Evolutionary conservation across 1,140 invertebrate species (phyloP).

Genomic region (Drosophila nigromelanica): DNA sequence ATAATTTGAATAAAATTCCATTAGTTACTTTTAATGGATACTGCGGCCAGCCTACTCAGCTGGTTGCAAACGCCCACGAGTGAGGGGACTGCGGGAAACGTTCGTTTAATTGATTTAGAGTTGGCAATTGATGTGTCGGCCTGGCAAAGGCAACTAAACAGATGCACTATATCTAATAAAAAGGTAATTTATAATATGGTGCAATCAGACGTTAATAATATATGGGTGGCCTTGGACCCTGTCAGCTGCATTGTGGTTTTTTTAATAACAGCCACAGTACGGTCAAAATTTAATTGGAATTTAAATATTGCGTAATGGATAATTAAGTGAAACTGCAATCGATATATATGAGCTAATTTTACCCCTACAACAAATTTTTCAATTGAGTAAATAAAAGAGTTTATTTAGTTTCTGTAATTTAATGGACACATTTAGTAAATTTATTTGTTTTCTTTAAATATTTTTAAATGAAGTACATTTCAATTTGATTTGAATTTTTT

Average conservation of each 20-base stretch:
- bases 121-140: conserved; percentile 20
- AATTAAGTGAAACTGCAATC: not conserved
- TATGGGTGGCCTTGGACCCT: conserved; percentile 22
- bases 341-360: not conserved
- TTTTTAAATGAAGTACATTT: conserved; percentile 40
- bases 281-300: conserved; percentile 62
- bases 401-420: conserved; percentile 41
- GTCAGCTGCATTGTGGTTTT: conserved; percentile 44
- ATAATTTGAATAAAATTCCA: conserved; percentile 78
- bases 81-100: not conserved
- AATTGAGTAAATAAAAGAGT: conserved; percentile 1
- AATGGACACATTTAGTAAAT: conserved; percentile 61
- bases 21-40: conserved; percentile 76
- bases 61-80: too few relatives aligned
- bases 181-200: conserved; percentile 48
- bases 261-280: conserved; percentile 48
- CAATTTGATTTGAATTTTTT: conserved; percentile 28
- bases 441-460: conserved; percentile 42
- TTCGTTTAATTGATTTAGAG: conserved; percentile 74
- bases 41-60: conserved; percentile 51
- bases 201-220: conserved; percentile 48
- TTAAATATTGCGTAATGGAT: conserved; percentile 28
- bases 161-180: conserved; percentile 12
- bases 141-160: conserved; percentile 1
- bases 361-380: too few relatives aligned